phyloP scores from a whole-genome alignment of 2,888 invertebrate species.

The Kuschelorhynchus macadamiae region DNA sequence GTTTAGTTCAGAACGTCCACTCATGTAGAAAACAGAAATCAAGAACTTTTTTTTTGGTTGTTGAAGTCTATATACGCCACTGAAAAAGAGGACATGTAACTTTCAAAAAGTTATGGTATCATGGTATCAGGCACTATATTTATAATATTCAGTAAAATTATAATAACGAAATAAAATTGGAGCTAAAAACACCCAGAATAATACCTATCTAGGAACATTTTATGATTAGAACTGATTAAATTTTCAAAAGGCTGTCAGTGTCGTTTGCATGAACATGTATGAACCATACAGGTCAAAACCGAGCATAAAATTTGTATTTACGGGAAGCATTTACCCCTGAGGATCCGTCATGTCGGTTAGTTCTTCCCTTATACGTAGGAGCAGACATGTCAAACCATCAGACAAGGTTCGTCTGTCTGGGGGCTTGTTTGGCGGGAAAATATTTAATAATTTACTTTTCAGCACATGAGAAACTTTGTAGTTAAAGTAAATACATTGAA shows the following conservation, averaged over 20 bases:
- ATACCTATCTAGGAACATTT: too few species aligned
- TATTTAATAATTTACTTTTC: slow-evolving; percentile 16
- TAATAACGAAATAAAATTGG: too few species aligned
- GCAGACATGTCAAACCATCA: slow-evolving; percentile 32
- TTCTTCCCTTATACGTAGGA: slow-evolving; percentile 28
- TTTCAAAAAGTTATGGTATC: too few species aligned
- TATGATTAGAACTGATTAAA: slow-evolving; percentile 1
- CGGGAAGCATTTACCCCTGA: slow-evolving; percentile 36
- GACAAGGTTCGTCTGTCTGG: slow-evolving; percentile 24
- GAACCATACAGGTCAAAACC: slow-evolving; percentile 32
- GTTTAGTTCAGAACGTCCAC: too few species aligned
- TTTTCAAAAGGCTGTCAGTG: slow-evolving; percentile 24
- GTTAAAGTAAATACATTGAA: too few species aligned
- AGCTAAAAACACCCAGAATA: too few species aligned
- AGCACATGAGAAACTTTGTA: not conserved
- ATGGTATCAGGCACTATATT: too few species aligned
- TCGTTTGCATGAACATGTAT: slow-evolving; percentile 2
- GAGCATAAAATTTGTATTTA: slow-evolving; percentile 41
- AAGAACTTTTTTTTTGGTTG: too few species aligned
- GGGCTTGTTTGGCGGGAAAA: slow-evolving; percentile 16
- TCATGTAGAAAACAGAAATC: too few species aligned
- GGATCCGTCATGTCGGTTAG: slow-evolving; percentile 34
- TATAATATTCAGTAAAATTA: too few species aligned
- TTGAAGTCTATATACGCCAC: too few species aligned
- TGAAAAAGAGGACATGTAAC: too few species aligned